Conservation (phyloP, 2,888 invertebrate species). For the Strigamia transsilvanica region DNA sequence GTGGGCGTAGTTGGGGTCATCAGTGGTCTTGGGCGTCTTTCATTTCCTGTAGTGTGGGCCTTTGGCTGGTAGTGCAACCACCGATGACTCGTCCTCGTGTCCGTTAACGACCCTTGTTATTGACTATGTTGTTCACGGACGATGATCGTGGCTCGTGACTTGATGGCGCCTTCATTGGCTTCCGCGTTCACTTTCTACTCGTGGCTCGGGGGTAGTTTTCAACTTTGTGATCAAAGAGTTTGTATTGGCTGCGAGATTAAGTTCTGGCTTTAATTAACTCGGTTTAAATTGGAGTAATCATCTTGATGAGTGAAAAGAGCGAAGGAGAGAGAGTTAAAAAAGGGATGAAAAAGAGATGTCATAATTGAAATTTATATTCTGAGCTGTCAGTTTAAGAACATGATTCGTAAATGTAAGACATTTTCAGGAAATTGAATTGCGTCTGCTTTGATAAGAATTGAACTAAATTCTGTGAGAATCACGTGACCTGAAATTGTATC, state of each 20-base stretch:
- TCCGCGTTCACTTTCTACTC: constrained; percentile 11
- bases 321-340: neutral
- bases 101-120: constrained; percentile 23
- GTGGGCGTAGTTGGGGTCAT: constrained; percentile 30
- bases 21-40: constrained; percentile 26
- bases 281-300: constrained; percentile 6
- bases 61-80: constrained; percentile 20
- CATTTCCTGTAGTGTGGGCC: constrained; percentile 30
- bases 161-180: constrained; percentile 30
- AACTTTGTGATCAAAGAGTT: constrained; percentile 9
- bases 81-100: constrained; percentile 30
- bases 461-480: constrained; percentile 14
- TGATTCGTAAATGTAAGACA: constrained; percentile 30
- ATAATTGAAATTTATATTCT: constrained; percentile 25
- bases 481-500: constrained; percentile 16
- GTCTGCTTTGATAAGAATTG: constrained; percentile 26
- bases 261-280: constrained; percentile 20
- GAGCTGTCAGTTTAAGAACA: constrained; percentile 10
- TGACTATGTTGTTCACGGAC: constrained; percentile 30
- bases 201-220: constrained; percentile 30
- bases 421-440: constrained; percentile 30
- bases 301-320: neutral
- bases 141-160: constrained; percentile 30
- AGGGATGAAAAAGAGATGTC: neutral
- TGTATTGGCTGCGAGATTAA: constrained; percentile 11